These are phyloP conservation scores for Silurus glanis DNA, from an alignment of 2,113 vertebrate species.

Conservation along the genomic window DNA sequence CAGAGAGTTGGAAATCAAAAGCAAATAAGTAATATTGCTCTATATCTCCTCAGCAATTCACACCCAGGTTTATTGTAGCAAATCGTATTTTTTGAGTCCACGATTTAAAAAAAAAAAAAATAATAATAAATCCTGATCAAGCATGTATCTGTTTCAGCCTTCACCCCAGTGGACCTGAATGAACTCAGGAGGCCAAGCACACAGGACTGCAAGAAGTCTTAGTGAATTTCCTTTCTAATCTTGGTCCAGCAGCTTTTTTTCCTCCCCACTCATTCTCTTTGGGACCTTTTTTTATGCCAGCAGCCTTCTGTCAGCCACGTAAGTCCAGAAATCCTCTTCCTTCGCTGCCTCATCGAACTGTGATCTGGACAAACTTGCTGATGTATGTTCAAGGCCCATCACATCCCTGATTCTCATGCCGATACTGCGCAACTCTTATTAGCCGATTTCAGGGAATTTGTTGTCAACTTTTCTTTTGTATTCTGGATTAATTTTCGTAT, in stretches of 20 bases:
- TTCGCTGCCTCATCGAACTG: conserved; percentile 47
- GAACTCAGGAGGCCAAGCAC: conserved; percentile 86
- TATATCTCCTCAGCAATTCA: not conserved
- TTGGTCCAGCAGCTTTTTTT: conserved; percentile 49
- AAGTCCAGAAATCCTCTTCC: conserved; percentile 59
- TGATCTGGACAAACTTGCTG: conserved; percentile 32
- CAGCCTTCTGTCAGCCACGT: conserved; percentile 59
- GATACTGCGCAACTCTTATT: conserved; percentile 24
- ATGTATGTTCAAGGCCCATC: not conserved
- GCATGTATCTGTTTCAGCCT: conserved; percentile 71
- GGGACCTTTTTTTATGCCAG: conserved; percentile 69
- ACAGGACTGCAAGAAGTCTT: conserved; percentile 90
- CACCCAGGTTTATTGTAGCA: not conserved
- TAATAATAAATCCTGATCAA: not conserved
- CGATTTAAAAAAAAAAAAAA: not conserved
- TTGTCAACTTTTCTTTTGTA: conserved; percentile 20
- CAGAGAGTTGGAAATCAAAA: not conserved
- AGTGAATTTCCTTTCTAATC: conserved; percentile 60
- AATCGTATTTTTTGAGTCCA: not conserved
- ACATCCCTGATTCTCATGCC: conserved; percentile 30
- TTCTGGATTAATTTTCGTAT: not conserved
- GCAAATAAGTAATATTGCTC: not conserved
- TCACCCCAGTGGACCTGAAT: conserved; percentile 88
- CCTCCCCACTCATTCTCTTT: conserved; percentile 59
- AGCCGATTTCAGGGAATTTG: conserved; percentile 39